Base-by-base conservation (phyloP, 2,888 invertebrate genomes). In the Hetaerina titia region DNA sequence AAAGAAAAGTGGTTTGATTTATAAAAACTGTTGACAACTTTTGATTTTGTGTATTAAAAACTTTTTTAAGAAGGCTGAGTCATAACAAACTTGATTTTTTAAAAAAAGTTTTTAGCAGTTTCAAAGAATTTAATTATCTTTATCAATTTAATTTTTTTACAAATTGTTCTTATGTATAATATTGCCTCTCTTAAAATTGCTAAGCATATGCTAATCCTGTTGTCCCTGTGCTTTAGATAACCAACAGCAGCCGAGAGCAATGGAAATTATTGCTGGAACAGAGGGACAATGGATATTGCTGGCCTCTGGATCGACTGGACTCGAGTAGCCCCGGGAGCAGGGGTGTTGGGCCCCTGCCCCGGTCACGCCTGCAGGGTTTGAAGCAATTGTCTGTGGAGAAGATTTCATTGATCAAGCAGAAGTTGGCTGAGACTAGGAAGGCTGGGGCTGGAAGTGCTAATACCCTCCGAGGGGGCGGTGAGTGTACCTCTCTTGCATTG, bases 221-320 rank as follows among this genome's bases (percentile, higher is more conserved):
- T 69, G 69, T 69, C 31, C 31, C 2, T 81, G 5, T 60, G 60
- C 11, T 97, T 94, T 96, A 99, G 98, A 98, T 99, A 96, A 98
- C 98, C 15, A 98, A 97, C 95, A 97, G 97, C 69, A 97, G 98
- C 95, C 98, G 98, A 74, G 98, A 98, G 95, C 99, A 99, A 96
- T 99, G 98, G 98, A 98, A 98, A 96, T 97, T 99, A 95, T 97
- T 99, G 63, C 97, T 99, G 95, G 99, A 99, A 96, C 98, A 98
- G 96, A 98, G 98, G 96, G 97, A 98, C 4, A 98, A 97, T 95
- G 98, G 98, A 94, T 98, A 98, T 96, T 97, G 98, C 94, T 98
- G 98, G 97, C 98, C 98, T 0, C 95, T 97, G 88, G 96, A 96
- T 95, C 95, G 81, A 87, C 95, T 90, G 56, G 95, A 63, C 95